These are phyloP conservation scores for Sarcophilus harrisii DNA, from an alignment of 2,797 vertebrate species.

Conservation along the genomic window DNA sequence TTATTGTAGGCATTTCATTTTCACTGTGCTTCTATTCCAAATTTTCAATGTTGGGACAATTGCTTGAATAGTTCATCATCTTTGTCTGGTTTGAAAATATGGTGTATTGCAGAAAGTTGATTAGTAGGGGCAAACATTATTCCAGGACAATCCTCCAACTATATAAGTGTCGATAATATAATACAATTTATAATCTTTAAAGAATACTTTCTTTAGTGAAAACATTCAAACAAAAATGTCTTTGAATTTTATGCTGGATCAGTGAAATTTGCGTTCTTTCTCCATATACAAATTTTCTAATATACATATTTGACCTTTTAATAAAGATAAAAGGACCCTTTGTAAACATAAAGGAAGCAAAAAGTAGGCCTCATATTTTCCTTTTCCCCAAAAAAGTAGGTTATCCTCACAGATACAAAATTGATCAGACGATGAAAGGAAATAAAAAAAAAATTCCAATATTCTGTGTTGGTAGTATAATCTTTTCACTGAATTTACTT, in stretches of 20 bases:
- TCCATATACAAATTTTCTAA: background rate
- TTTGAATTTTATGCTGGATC: background rate
- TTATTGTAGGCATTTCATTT: background rate
- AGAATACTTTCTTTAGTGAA: background rate
- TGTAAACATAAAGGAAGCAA: background rate
- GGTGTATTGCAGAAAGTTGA: background rate
- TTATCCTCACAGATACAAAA: background rate
- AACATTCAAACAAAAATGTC: background rate
- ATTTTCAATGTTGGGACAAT: background rate
- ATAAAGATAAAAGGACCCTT: background rate
- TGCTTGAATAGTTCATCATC: background rate
- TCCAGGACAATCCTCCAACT: background rate
- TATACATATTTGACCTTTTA: background rate
- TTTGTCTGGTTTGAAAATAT: background rate
- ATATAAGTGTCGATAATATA: background rate
- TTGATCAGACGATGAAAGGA: background rate
- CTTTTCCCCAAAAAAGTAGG: background rate
- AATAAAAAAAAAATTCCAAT: background rate
- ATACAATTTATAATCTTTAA: background rate
- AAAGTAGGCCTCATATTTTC: background rate
- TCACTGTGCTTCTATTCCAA: background rate
- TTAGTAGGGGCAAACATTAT: background rate
- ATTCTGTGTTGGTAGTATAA: background rate
- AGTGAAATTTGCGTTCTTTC: background rate
- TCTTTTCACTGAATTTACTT: background rate